Evolutionary conservation across 2,113 vertebrate genomes (phyloP), one percentile per base, ranked within the genome.

Genomic region (Paratilapia polleni): DNA sequence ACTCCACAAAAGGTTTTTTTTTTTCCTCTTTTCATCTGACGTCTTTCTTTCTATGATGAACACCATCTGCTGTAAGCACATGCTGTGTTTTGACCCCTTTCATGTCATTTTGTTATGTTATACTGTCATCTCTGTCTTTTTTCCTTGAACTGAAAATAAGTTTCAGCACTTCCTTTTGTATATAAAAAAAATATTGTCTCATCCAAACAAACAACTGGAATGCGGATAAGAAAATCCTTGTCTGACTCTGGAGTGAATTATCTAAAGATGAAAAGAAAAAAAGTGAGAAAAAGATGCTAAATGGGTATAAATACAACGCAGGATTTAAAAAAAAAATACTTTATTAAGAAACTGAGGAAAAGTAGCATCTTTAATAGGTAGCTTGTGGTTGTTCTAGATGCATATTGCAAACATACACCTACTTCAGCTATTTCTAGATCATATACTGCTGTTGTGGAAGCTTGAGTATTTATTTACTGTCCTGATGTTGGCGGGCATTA

Each of bases 381-480:
- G 76, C 52, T 43, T 14, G 47, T 63, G 43, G 68, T 83, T 88
- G 58, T 87, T 77, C 47, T 75, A 76, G 68, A 54, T 66, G 52
- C 17, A 57, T 80, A 41, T 63, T 82, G 75, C 77, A 85, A 82
- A 78, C 88, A 82, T 73, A 85, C 49, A 80, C 64, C 74, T 52
- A 38, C 62, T 34, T 22, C 63, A 75, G 78, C 83, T 93, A 94
- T 93, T 93, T 87, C 78, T 85, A 87, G 90, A 91, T 80, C 84
- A 63, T 83, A 86, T 82, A 68, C 81, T 88, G 91, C 79, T 83
- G 91, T 92, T 92, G 88, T 84, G 87, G 85, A 86, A 90, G 92
- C 82, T 70, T 64, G 49, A 80, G 81, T 87, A 90, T 93, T 91
- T 94, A 89, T 92, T 93, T 92, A 92, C 89, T 81, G 89, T 93